Conservation (phyloP, 2,113 vertebrate species). For the Seriola rivoliana region DNA sequence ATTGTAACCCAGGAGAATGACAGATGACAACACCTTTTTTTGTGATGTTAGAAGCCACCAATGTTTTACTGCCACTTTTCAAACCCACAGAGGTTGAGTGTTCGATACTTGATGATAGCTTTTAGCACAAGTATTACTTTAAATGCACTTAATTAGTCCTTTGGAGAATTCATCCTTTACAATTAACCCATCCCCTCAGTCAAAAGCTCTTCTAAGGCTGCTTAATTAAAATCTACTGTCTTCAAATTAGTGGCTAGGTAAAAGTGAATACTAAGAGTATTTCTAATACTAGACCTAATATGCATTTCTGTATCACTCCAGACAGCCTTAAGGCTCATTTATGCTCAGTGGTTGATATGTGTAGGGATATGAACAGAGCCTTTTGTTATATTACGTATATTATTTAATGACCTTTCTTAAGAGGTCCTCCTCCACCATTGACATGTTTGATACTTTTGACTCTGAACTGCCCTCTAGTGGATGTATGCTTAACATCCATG, state of each 20-base stretch:
- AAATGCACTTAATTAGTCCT: conserved; percentile 33
- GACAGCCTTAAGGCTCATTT: background rate
- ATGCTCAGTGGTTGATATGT: too few species aligned
- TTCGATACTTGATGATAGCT: conserved; percentile 27
- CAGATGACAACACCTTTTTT: conserved; percentile 4
- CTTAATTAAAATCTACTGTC: conserved; percentile 6
- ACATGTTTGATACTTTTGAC: too few species aligned
- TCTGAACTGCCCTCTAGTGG: too few species aligned
- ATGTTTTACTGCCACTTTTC: conserved; percentile 26
- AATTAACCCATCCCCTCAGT: conserved; percentile 22
- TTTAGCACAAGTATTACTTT: conserved; percentile 22
- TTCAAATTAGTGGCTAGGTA: conserved; percentile 10
- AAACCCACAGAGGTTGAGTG: conserved; percentile 18
- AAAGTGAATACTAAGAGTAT: conserved; percentile 11
- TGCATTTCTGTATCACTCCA: conserved; percentile 16
- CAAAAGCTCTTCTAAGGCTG: conserved; percentile 3
- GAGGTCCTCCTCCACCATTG: too few species aligned
- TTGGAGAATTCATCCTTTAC: conserved; percentile 29
- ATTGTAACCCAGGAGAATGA: background rate
- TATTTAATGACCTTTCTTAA: too few species aligned
- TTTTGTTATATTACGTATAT: too few species aligned
- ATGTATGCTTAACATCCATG: too few species aligned
- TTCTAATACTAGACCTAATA: background rate
- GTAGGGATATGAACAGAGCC: too few species aligned
- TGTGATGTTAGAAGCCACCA: background rate